phyloP scores from a whole-genome alignment of 2,888 invertebrate genomes.

The Cantharis lateralis region DNA sequence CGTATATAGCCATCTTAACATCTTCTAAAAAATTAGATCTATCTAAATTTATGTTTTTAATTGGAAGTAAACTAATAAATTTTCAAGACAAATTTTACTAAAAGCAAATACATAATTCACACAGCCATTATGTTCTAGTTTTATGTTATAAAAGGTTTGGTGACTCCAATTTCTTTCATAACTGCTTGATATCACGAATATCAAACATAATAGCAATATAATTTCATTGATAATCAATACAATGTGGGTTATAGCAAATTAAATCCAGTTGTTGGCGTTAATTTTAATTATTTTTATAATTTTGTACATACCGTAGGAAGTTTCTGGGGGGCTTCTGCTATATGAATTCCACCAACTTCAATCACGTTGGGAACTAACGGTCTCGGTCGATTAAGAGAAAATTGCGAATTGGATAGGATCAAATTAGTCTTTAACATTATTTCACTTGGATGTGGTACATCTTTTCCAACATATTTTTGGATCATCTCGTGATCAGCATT shows the following conservation, averaged over 20 bases:
- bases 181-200: slow-evolving; percentile 12
- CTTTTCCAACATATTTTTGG: slow-evolving; percentile 38
- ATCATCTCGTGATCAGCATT: slow-evolving; percentile 27
- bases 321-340: slow-evolving; percentile 46
- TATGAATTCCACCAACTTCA: slow-evolving; percentile 61
- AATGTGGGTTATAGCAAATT: background rate
- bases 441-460: slow-evolving; percentile 44
- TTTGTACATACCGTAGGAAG: slow-evolving; percentile 40
- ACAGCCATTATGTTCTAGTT: slow-evolving; percentile 8
- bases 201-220: slow-evolving; percentile 14
- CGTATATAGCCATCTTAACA: no score
- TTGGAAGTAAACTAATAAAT: background rate
- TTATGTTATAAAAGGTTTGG: slow-evolving; percentile 7
- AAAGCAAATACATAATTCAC: slow-evolving; percentile 16
- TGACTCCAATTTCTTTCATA: slow-evolving; percentile 12
- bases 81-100: background rate
- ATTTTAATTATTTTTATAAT: background rate
- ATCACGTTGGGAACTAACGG: slow-evolving; percentile 57
- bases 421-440: slow-evolving; percentile 56
- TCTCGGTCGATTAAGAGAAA: slow-evolving; percentile 54
- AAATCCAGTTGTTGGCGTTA: background rate
- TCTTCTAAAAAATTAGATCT: no score
- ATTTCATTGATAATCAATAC: slow-evolving; percentile 3
- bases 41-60: background rate
- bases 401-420: slow-evolving; percentile 57